These are phyloP conservation scores for Calephelis virginiensis DNA, from an alignment of 1,140 invertebrate species.

Conservation along the genomic window DNA sequence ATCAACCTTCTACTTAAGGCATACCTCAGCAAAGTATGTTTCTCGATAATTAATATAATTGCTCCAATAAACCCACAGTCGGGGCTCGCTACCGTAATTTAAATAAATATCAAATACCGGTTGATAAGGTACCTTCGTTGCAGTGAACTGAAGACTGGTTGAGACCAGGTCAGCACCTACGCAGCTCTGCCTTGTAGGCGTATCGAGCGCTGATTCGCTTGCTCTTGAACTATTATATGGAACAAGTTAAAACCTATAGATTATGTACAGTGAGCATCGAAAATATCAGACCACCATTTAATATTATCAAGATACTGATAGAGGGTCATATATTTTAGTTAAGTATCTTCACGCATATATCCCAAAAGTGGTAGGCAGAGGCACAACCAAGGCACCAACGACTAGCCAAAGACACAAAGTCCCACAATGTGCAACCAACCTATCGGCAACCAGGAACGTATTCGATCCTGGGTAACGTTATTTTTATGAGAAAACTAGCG, in stretches of 20 bases:
- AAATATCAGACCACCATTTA: too few relatives aligned
- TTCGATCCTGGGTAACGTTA: too few relatives aligned
- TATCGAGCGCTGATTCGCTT: not conserved
- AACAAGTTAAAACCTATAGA: slow-evolving; percentile 1
- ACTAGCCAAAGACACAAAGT: too few relatives aligned
- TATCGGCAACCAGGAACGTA: too few relatives aligned
- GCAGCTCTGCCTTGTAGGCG: not conserved
- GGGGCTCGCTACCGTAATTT: slow-evolving; percentile 9
- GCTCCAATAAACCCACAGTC: slow-evolving; percentile 13
- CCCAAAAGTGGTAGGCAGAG: too few relatives aligned
- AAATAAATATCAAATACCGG: slow-evolving; percentile 15
- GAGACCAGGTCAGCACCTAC: slow-evolving; percentile 14
- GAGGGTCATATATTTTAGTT: too few relatives aligned
- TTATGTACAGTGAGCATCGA: not conserved
- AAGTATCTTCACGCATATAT: too few relatives aligned
- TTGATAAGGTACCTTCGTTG: slow-evolving; percentile 18
- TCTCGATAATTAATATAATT: slow-evolving; percentile 10
- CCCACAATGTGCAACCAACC: too few relatives aligned
- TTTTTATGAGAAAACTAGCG: too few relatives aligned
- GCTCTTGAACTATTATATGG: slow-evolving; percentile 12
- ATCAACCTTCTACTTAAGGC: not conserved
- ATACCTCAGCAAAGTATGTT: not conserved
- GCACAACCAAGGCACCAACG: too few relatives aligned
- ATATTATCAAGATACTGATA: too few relatives aligned
- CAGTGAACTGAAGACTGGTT: slow-evolving; percentile 17